phyloP scores from a whole-genome alignment of 2,888 invertebrate species.

The Drosophila yooni region DNA sequence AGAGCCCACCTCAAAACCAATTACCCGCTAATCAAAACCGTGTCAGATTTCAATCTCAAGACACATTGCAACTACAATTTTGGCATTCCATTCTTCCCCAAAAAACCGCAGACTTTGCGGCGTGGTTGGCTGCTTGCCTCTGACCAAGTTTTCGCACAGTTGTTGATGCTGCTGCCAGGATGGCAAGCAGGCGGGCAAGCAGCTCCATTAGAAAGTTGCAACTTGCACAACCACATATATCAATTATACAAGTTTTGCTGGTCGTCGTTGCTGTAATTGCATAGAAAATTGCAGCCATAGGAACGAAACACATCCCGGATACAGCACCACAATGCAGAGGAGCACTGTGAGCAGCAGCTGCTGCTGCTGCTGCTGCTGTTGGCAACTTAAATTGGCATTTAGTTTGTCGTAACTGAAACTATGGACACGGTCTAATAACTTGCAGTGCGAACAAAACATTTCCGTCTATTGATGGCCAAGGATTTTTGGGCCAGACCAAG shows the following conservation, averaged over 20 bases:
- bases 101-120: conserved; percentile 59
- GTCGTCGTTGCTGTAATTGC: conserved; percentile 58
- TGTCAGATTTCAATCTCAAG: conserved; percentile 41
- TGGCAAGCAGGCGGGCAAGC: conserved; percentile 18
- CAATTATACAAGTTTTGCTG: conserved; percentile 72
- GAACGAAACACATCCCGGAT: conserved; percentile 19
- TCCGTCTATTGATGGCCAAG: conserved; percentile 46
- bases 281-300: conserved; percentile 60
- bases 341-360: neutral
- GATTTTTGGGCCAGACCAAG: conserved; percentile 14
- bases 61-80: conserved; percentile 20
- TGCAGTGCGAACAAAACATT: conserved; percentile 46
- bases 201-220: conserved; percentile 68
- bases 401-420: conserved; percentile 34
- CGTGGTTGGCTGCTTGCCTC: conserved; percentile 21
- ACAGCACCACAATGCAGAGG: conserved; percentile 7
- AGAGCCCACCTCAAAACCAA: conserved; percentile 46
- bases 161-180: conserved; percentile 17
- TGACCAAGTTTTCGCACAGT: conserved; percentile 36
- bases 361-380: conserved; percentile 13
- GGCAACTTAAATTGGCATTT: conserved; percentile 58
- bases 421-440: conserved; percentile 61
- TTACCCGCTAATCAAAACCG: conserved; percentile 50
- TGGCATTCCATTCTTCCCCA: conserved; percentile 15
- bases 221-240: conserved; percentile 66